A percentile compares a stretch with the other conserved stretches of the same genome.
Conservation (phyloP, 1,140 invertebrate genomes). For the Danaus melanippus region DNA sequence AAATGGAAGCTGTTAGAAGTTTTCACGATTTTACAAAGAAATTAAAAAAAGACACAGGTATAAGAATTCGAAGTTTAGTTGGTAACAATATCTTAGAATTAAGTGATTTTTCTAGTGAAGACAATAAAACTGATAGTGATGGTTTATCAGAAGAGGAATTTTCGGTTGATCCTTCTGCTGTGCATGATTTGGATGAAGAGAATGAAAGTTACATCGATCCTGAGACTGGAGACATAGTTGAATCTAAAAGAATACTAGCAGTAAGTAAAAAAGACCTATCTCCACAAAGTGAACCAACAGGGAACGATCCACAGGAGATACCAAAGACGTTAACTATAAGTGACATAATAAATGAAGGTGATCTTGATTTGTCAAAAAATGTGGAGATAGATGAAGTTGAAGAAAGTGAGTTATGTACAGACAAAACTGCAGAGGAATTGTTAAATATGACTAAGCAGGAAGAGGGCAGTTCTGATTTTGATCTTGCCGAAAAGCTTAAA, state of each 20-base stretch:
- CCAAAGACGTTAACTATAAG: slow-evolving; percentile 64
- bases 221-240: slow-evolving; percentile 67
- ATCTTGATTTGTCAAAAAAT: slow-evolving; percentile 64
- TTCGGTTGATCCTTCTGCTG: slow-evolving; percentile 63
- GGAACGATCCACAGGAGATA: slow-evolving; percentile 22
- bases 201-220: slow-evolving; percentile 71
- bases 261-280: slow-evolving; percentile 15
- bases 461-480: slow-evolving; percentile 57
- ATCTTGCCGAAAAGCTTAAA: slow-evolving; percentile 73
- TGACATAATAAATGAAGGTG: slow-evolving; percentile 67
- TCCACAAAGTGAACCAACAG: slow-evolving; percentile 16
- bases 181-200: slow-evolving; percentile 60
- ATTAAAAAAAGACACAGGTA: slow-evolving; percentile 69
- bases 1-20: slow-evolving; percentile 66
- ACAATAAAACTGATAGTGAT: slow-evolving; percentile 60
- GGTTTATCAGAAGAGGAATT: slow-evolving; percentile 68
- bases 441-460: slow-evolving; percentile 52
- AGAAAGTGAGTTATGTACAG: slow-evolving; percentile 59
- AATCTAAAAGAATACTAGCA: slow-evolving; percentile 33
- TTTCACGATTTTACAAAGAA: slow-evolving; percentile 71
- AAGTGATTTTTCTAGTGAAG: slow-evolving; percentile 67
- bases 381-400: slow-evolving; percentile 67
- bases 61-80: slow-evolving; percentile 65
- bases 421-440: slow-evolving; percentile 52
- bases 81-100: slow-evolving; percentile 67